Percentiles rank a stretch among this genome's conserved stretches.
Evolutionary conservation across 1,140 invertebrate species (phyloP).

Genomic region (Trialeurodes vaporariorum): DNA sequence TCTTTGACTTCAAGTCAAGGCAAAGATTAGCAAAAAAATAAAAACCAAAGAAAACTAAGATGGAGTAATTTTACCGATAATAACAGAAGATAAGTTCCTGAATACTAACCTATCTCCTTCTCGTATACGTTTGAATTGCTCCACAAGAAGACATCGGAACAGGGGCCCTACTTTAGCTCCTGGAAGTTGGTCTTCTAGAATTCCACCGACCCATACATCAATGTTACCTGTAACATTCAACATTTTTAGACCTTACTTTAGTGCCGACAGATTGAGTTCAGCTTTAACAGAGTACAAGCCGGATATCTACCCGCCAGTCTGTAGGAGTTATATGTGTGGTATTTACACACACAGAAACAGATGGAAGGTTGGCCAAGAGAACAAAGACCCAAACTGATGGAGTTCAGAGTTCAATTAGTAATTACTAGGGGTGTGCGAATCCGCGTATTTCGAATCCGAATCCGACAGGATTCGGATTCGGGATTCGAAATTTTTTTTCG

Average conservation of each 20-base stretch:
- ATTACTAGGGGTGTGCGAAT: too few relatives aligned
- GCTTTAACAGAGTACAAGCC: not conserved
- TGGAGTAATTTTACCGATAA: too few relatives aligned
- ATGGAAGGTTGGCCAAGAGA: too few relatives aligned
- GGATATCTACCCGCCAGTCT: not conserved
- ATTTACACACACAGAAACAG: not conserved
- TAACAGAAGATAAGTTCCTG: too few relatives aligned
- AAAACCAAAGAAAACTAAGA: too few relatives aligned
- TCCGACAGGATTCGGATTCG: too few relatives aligned
- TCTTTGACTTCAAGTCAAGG: too few relatives aligned
- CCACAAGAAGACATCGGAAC: constrained; percentile 79
- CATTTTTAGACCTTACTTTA: constrained; percentile 7
- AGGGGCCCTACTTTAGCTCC: constrained; percentile 84
- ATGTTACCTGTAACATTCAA: constrained; percentile 68
- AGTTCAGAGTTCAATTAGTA: too few relatives aligned
- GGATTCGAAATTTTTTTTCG: too few relatives aligned
- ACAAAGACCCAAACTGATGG: too few relatives aligned
- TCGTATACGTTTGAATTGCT: constrained; percentile 80
- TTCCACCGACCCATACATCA: constrained; percentile 92
- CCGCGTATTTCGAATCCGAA: too few relatives aligned
- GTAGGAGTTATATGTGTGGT: not conserved
- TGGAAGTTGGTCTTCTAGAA: constrained; percentile 78
- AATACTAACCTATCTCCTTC: constrained; percentile 75
- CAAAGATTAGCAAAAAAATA: too few relatives aligned
- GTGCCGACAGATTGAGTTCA: not conserved